phyloP scores from a whole-genome alignment of 2,888 invertebrate genomes.

The Endomychus coccineus region DNA sequence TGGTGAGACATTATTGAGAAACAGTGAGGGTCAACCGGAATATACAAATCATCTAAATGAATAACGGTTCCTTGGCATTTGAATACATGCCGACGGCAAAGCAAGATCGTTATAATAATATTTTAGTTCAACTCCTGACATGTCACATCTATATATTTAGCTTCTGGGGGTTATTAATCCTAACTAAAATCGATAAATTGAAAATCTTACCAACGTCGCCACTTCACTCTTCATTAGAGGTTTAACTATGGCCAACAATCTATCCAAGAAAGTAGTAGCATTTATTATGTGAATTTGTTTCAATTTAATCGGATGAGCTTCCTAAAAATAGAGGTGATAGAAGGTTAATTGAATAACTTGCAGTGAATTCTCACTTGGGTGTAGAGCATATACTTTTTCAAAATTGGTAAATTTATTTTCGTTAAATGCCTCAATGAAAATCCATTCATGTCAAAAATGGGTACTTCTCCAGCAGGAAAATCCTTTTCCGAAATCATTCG shows the following conservation, averaged over 20 bases:
- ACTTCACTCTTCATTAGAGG: slow-evolving; percentile 62
- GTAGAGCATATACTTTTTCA: slow-evolving; percentile 65
- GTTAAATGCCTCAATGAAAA: slow-evolving; percentile 57
- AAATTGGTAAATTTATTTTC: slow-evolving; percentile 54
- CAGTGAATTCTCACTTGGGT: slow-evolving; percentile 48
- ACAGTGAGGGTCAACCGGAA: too few species aligned
- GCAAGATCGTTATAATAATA: too few species aligned
- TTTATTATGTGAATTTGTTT: slow-evolving; percentile 61
- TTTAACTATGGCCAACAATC: slow-evolving; percentile 53
- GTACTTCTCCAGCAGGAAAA: slow-evolving; percentile 60
- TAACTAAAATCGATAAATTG: too few species aligned
- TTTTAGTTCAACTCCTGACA: too few species aligned
- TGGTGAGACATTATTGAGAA: too few species aligned
- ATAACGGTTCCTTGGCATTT: too few species aligned
- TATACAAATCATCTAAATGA: too few species aligned
- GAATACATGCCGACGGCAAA: too few species aligned
- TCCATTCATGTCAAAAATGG: slow-evolving; percentile 63
- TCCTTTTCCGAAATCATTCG: slow-evolving; percentile 52
- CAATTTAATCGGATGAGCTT: slow-evolving; percentile 60
- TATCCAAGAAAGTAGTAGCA: slow-evolving; percentile 57
- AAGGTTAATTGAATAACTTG: slow-evolving; percentile 2
- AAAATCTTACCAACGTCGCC: slow-evolving; percentile 53
- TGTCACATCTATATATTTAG: too few species aligned
- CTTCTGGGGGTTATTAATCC: too few species aligned
- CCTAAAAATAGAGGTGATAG: slow-evolving; percentile 42